A percentile compares a stretch with the other conserved stretches of the same genome.
These are phyloP conservation scores for Strongylocentrotus purpuratus DNA, from an alignment of 35 echinoderm and acorn worm species.

Conservation along the genomic window DNA sequence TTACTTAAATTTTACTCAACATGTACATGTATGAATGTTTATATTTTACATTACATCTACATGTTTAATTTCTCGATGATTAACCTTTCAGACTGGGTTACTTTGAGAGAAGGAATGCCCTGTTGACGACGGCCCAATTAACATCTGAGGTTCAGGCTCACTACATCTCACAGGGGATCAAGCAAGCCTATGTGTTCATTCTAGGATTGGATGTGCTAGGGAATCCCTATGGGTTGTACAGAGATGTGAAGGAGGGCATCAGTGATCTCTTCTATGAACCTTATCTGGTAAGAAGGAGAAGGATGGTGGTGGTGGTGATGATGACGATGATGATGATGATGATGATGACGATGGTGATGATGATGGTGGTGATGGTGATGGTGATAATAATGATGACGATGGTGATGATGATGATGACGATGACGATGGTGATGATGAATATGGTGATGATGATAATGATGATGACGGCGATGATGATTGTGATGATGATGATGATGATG, in stretches of 20 bases:
- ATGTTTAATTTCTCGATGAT: too few relatives aligned
- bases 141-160: conserved; percentile 78
- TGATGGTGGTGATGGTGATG: too few relatives aligned
- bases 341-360: conserved; percentile 43
- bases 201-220: conserved; percentile 96
- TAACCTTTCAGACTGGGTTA: conserved; percentile 74
- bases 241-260: conserved; percentile 95
- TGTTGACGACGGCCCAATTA: conserved; percentile 78
- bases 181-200: conserved; percentile 95
- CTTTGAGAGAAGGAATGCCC: conserved; percentile 92
- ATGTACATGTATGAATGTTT: too few relatives aligned
- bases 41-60: too few relatives aligned
- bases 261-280: conserved; percentile 99
- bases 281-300: conserved; percentile 64
- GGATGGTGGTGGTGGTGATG: conserved; percentile 20
- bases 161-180: conserved; percentile 91
- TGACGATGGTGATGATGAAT: background rate
- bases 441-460: conserved; percentile 35
- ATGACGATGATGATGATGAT: background rate
- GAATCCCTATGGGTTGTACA: conserved; percentile 92
- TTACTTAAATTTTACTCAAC: too few relatives aligned
- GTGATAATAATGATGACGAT: too few relatives aligned
- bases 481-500: conserved; percentile 27
- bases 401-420: conserved; percentile 20
- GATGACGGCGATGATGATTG: conserved; percentile 23